Evolutionary conservation across 1,140 invertebrate genomes (phyloP), one percentile per base, ranked within the genome.

Genomic region (Drosophila auraria): DNA sequence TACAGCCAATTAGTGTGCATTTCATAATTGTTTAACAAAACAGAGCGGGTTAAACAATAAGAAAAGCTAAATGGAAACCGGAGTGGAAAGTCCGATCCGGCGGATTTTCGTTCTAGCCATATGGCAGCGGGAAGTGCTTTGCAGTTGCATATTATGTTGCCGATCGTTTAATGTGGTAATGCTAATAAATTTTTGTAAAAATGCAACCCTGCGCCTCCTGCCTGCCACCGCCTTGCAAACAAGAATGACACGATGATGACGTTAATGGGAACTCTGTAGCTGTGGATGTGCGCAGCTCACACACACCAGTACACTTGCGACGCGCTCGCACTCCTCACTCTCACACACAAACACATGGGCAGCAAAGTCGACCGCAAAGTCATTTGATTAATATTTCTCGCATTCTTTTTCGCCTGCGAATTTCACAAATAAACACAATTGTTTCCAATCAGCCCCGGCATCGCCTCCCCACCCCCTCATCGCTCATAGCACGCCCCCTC

Each of bases 1-100:
- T 92, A 92, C 76, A 82, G 82, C 71, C 90, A 91, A 91, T 91
- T 91, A 91, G 90, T 91, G 80, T 92, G 86, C 90, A 92, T 92
- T 92, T 91, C 90, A 91, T 91, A 91, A 91, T 92, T 91, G 86
- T 91, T 91, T 79, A 92, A 92, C 59, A 92, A 92, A 91, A 89
- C 73, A 82, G 33, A 57, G 33, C 30, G 58, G 47, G 36, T 25
- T 57, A 58, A 30, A 42, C 33, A 68, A 69, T 50, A 38, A 40
- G 51, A 57, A 40, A 75, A 79, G 65, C 36, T 38, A 25, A 65
- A 71, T 40, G 58, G 53, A 70, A 23, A 57, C 27, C 40, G 42
- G 12, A 63, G 58, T 62, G 27, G 20, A 54, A 72, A 72, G 51
- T 72, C 65, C 78, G 76, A 65, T 71, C 53, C 30, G 42, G 45